Base-by-base conservation (phyloP, 2,113 vertebrate genomes). In the Smithornis capensis region DNA sequence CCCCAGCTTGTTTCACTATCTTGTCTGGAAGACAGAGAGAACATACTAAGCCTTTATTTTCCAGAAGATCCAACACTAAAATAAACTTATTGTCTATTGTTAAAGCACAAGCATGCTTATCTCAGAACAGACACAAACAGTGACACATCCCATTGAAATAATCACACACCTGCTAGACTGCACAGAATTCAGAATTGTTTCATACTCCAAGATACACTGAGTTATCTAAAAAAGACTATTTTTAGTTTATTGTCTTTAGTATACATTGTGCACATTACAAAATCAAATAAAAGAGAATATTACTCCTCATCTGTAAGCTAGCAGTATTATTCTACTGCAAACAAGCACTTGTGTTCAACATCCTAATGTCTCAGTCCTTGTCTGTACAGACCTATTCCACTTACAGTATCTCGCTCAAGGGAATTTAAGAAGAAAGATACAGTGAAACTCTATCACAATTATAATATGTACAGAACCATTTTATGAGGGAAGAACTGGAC, bases 1-100 rank as follows among this genome's bases (percentile, higher is more conserved):
- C 90, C 0, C 99, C 99, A 33, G 99, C 98, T 85, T 99, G 98
- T 81, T 98, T 98, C 53, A 99, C 98, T 90, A 99, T 99, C 97
- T 99, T 99, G 97, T 99, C 99, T 99, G 97, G 59, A 97, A 96
- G 76, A 94, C 63, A 96, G 53, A 88, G 94, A 95, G 81, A 90
- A 83, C 38, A 96, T 37, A 83, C 10, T 78, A 49, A 70, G 71
- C 19, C 89, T 92, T 77, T 89, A 76, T 92, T 89, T 85, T 93
- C 38, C 64, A 67, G 38, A 82, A 76, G 53, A 92, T n/a, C 9
- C 60, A 93, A 60, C 63, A 87, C 76, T 47, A 73, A 89, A 47
- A 89, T 62, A 90, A 93, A 57, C 37, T 59, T 37, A 89, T 79
- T 95, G 89, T 92, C 94, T 91, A 96, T 52, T 92, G 81, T 79